A percentile compares a stretch with the other conserved stretches of the same genome.
Evolutionary conservation across 2,888 invertebrate species (phyloP).

Genomic region (Exocentrus adspersus): DNA sequence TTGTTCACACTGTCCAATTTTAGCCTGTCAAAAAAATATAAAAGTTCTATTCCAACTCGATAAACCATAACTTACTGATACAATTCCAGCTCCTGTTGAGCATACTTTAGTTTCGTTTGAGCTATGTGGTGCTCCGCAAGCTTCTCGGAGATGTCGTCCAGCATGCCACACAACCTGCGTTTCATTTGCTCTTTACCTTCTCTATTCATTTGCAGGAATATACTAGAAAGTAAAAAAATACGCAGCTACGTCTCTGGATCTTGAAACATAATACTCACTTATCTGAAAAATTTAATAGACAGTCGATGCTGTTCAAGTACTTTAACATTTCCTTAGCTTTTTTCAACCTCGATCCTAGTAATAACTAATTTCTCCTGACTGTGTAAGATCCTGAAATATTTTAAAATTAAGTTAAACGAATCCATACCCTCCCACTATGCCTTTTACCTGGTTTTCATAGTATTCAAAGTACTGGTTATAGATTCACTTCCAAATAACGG

Average conservation of each 20-base stretch:
- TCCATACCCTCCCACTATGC: neutral
- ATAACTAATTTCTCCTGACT: slow-evolving; percentile 68
- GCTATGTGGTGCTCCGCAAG: slow-evolving; percentile 39
- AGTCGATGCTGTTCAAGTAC: slow-evolving; percentile 58
- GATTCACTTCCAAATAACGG: slow-evolving; percentile 32
- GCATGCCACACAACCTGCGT: slow-evolving; percentile 34
- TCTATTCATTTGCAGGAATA: slow-evolving; percentile 24
- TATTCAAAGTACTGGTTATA: slow-evolving; percentile 33
- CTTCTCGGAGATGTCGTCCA: slow-evolving; percentile 38
- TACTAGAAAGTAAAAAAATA: slow-evolving; percentile 17
- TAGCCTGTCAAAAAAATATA: slow-evolving; percentile 26
- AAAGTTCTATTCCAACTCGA: slow-evolving; percentile 8
- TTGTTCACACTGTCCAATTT: slow-evolving; percentile 32
- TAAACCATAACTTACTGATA: slow-evolving; percentile 39
- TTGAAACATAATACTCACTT: slow-evolving; percentile 28
- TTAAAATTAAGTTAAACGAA: slow-evolving; percentile 33
- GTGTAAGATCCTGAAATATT: slow-evolving; percentile 67
- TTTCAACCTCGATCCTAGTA: slow-evolving; percentile 67
- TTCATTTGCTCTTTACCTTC: slow-evolving; percentile 36
- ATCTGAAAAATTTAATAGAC: slow-evolving; percentile 29
- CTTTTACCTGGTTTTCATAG: slow-evolving; percentile 40
- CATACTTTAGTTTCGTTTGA: slow-evolving; percentile 40
- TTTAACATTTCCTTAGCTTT: slow-evolving; percentile 67
- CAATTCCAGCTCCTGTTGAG: slow-evolving; percentile 37
- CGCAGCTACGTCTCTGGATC: too few species aligned